Evolutionary conservation across 1,140 invertebrate species (phyloP), one percentile per base, ranked within the genome.

Genomic region (Cyphomyrmex costatus): DNA sequence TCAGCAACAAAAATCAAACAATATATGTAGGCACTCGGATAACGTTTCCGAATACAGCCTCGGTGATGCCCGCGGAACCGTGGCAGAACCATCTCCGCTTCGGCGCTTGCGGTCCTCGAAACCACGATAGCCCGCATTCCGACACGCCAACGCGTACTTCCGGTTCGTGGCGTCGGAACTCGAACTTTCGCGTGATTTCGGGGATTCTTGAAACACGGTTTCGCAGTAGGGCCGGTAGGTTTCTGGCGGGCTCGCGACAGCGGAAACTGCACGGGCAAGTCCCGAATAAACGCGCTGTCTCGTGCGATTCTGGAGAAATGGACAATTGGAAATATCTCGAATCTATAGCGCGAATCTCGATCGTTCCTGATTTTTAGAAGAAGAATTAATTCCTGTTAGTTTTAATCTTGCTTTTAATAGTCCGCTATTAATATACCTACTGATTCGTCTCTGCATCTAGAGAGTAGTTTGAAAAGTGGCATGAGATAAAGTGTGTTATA

Each of bases 401-500:
- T 86, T 60, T 71, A 68, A 49, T 86, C 63, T 88, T 68, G 73
- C 85, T 92, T 46, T 66, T 87, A 88, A 90, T 90, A 90, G 85
- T 91, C 74, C 71, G 79, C 89, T 90, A 90, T 86, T 73, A 78
- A 68, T 82, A 82, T 87, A 90, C 46, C 93, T 94, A 93, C 90
- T 89, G 80, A 89, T 93, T 94, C 91, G 88, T 93, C 91, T 93
- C 92, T 94, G 93, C 89, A 90, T 94, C 93, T 95, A 95, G 92
- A 92, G 94, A 94, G 93, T 91, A 93, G 92, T 93, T 95, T 94
- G 92, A 94, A 95, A 95, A 94, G 92, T 93, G 94, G 93, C 88
- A 93, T 92, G 92, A 93, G 90, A 91, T 90, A 89, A 53, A 36
- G 19, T 83, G 79, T 78, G 53, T 83, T 60, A 83, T 46, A 60